These are phyloP conservation scores for Cheilosia scutellata DNA, from an alignment of 2,888 invertebrate species.

Conservation along the genomic window DNA sequence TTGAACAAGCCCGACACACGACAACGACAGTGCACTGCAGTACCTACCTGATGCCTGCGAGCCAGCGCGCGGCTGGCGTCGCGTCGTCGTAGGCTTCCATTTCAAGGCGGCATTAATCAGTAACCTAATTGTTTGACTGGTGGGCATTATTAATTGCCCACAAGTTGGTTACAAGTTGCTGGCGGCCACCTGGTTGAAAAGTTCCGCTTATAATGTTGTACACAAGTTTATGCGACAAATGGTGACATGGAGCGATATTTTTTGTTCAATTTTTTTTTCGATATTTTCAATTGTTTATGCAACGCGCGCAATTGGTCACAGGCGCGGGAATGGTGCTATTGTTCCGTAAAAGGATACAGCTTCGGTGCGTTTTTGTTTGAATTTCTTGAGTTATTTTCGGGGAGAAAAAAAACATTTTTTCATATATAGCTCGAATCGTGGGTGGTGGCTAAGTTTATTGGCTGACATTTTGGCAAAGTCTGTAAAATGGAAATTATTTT, in stretches of 20 bases:
- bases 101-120: slow-evolving; percentile 74
- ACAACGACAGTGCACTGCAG: slow-evolving; percentile 49
- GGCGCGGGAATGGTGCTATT: slow-evolving; percentile 41
- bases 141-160: slow-evolving; percentile 75
- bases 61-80: slow-evolving; percentile 32
- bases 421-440: not conserved
- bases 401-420: not conserved
- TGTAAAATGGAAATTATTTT: not conserved
- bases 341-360: slow-evolving; percentile 68
- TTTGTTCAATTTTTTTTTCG: not conserved
- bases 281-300: slow-evolving; percentile 14
- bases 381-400: not conserved
- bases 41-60: slow-evolving; percentile 14
- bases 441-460: not conserved
- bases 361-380: slow-evolving; percentile 39
- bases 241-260: slow-evolving; percentile 59
- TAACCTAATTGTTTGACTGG: slow-evolving; percentile 76
- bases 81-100: slow-evolving; percentile 39
- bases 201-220: slow-evolving; percentile 63
- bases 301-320: slow-evolving; percentile 26
- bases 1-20: slow-evolving; percentile 68
- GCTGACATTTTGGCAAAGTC: not conserved
- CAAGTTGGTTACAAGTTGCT: slow-evolving; percentile 74
- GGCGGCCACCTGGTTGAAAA: slow-evolving; percentile 72
- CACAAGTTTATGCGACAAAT: slow-evolving; percentile 74